Evolutionary conservation across 1,140 invertebrate genomes (phyloP).

Genomic region (Pogonognathellus flavescens): DNA sequence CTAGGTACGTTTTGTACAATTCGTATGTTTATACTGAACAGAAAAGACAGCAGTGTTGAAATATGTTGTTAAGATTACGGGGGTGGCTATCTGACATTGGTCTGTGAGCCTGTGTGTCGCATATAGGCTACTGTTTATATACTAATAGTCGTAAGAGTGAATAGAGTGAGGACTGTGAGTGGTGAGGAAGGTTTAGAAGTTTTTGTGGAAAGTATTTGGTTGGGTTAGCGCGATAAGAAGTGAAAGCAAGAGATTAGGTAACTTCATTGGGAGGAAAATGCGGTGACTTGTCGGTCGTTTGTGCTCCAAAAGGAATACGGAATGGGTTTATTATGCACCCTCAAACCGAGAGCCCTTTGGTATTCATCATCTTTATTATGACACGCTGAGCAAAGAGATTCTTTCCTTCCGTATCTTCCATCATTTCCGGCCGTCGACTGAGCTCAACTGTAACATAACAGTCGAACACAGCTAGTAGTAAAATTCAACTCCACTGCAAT

Average conservation of each 20-base stretch:
- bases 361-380: constrained; percentile 65
- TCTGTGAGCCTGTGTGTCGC: background rate
- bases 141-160: background rate
- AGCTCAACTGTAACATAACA: constrained; percentile 17
- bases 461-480: background rate
- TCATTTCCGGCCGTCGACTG: constrained; percentile 59
- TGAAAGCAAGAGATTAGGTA: constrained; percentile 52
- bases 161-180: background rate
- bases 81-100: constrained; percentile 4
- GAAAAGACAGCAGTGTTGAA: background rate
- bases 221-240: constrained; percentile 53
- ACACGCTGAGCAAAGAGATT: constrained; percentile 49
- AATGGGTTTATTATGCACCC: constrained; percentile 64
- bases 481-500: background rate
- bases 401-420: constrained; percentile 51
- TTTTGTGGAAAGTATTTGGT: constrained; percentile 51
- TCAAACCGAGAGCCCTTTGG: constrained; percentile 53
- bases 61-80: constrained; percentile 37
- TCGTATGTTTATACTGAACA: background rate
- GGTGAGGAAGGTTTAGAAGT: constrained; percentile 33
- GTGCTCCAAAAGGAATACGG: constrained; percentile 24
- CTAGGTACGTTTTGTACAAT: no score
- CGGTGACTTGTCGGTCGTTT: constrained; percentile 55
- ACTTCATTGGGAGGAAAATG: constrained; percentile 59
- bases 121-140: background rate